Conservation (phyloP, 2,797 vertebrate species). For the Enteromius argenteus region DNA sequence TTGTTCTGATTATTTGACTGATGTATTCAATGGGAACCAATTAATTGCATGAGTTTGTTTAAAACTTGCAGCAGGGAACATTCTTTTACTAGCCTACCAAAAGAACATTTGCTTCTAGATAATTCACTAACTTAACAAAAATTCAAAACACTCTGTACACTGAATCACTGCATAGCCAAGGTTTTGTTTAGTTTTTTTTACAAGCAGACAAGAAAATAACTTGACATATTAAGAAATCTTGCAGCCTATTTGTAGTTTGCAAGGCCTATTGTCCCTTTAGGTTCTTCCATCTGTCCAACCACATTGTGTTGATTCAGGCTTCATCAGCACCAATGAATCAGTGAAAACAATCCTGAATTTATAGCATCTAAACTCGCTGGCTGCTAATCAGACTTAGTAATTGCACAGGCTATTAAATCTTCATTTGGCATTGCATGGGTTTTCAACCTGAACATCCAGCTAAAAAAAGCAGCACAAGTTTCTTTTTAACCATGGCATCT, state of each 20-base stretch:
- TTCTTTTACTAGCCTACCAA: not conserved
- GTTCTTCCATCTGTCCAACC: not conserved
- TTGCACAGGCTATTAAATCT: conserved; percentile 23
- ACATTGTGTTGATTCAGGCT: conserved; percentile 10
- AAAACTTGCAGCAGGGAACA: not conserved
- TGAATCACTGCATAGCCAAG: not conserved
- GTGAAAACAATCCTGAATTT: conserved; percentile 29
- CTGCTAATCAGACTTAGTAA: conserved; percentile 31
- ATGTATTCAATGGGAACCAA: not conserved
- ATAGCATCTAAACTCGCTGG: conserved; percentile 1
- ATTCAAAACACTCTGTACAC: not conserved
- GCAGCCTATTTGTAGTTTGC: not conserved
- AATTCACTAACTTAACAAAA: not conserved
- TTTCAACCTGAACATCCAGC: conserved; percentile 5
- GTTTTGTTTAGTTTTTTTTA: not conserved
- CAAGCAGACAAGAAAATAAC: not conserved
- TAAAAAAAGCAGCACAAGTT: not conserved
- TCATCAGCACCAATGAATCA: conserved; percentile 1
- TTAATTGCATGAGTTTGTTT: conserved; percentile 2
- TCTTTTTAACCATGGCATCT: not conserved
- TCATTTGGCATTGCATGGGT: not conserved
- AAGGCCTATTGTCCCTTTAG: not conserved
- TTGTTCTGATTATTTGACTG: not conserved
- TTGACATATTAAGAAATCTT: not conserved
- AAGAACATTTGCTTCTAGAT: not conserved